Conservation (phyloP, 1,140 invertebrate genomes). For the Drosophila sucinea region DNA sequence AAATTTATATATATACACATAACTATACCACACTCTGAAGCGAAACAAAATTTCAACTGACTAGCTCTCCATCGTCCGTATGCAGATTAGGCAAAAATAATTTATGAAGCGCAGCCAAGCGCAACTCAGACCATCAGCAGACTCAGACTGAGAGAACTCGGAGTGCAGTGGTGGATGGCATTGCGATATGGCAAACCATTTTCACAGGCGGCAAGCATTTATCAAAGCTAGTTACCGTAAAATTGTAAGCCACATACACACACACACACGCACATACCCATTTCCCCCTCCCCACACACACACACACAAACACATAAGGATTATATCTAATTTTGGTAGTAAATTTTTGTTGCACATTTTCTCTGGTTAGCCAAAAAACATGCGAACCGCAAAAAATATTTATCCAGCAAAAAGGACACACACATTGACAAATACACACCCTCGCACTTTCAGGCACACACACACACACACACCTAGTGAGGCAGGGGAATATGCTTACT, state of each 20-base stretch:
- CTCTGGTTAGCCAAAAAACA: conserved; percentile 28
- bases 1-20: not conserved
- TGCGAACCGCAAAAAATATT: conserved; percentile 50
- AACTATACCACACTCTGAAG: not conserved
- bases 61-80: conserved; percentile 42
- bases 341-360: conserved; percentile 43
- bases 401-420: conserved; percentile 26
- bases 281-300: not conserved
- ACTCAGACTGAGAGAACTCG: conserved; percentile 6
- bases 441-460: conserved; percentile 10
- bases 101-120: conserved; percentile 64
- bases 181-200: conserved; percentile 29
- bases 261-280: not conserved
- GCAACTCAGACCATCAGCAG: conserved; percentile 14
- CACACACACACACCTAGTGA: not conserved
- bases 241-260: conserved; percentile 48
- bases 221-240: conserved; percentile 67
- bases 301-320: conserved; percentile 25
- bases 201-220: conserved; percentile 43
- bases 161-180: conserved; percentile 24
- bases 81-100: conserved; percentile 74
- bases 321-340: conserved; percentile 51
- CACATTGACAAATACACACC: conserved; percentile 25
- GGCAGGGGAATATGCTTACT: conserved; percentile 7
- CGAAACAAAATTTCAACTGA: conserved; percentile 14